A percentile compares a stretch with the other conserved stretches of the same genome.
phyloP scores from a whole-genome alignment of 2,888 invertebrate species.

The Scaptomyza cyrtandrae region DNA sequence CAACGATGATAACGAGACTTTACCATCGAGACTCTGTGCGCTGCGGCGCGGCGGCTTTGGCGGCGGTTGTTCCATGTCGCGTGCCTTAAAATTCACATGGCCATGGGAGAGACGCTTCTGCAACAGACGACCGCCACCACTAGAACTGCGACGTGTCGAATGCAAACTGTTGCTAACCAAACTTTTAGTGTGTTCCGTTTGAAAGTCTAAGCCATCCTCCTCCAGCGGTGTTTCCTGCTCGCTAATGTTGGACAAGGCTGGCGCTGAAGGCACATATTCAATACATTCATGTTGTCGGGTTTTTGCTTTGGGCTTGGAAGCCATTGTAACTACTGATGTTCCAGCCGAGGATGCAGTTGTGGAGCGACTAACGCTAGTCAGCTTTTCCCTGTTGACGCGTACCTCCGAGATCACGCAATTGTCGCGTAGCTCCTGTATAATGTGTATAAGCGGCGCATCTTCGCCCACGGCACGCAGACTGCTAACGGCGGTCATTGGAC shows the following conservation, averaged over 20 bases:
- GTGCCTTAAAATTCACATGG: constrained; percentile 68
- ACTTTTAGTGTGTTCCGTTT: constrained; percentile 36
- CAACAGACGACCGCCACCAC: constrained; percentile 77
- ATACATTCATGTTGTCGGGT: constrained; percentile 32
- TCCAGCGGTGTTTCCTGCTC: constrained; percentile 64
- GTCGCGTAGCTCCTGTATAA: constrained; percentile 83
- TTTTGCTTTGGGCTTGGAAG: constrained; percentile 13
- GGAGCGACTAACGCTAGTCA: constrained; percentile 34
- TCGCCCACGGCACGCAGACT: constrained; percentile 62
- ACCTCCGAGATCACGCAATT: constrained; percentile 83
- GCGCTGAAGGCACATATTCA: constrained; percentile 58
- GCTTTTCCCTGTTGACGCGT: constrained; percentile 79
- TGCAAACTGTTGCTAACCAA: constrained; percentile 24
- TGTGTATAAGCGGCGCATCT: constrained; percentile 82
- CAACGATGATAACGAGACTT: constrained; percentile 61
- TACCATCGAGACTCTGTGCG: constrained; percentile 62
- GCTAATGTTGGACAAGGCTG: constrained; percentile 57
- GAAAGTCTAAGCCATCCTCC: constrained; percentile 10
- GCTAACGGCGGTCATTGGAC: constrained; percentile 69
- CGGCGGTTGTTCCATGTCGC: constrained; percentile 70
- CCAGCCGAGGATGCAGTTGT: background rate
- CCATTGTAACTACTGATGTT: background rate
- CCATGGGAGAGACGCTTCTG: constrained; percentile 78
- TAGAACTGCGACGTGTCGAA: constrained; percentile 56
- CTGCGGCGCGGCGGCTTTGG: constrained; percentile 83